phyloP scores from a whole-genome alignment of 2,113 vertebrate genomes.

The Collichthys lucidus region DNA sequence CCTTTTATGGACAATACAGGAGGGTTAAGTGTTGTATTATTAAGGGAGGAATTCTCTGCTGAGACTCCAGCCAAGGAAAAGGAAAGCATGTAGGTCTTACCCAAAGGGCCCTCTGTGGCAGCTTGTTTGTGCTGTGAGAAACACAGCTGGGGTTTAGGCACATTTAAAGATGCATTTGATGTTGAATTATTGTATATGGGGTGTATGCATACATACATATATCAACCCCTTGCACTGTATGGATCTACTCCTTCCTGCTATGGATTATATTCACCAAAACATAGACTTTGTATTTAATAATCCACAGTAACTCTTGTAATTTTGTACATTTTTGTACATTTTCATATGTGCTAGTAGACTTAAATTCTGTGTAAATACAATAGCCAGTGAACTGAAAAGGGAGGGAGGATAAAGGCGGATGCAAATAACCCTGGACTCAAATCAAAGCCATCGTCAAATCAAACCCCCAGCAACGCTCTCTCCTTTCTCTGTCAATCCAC shows the following conservation, averaged over 20 bases:
- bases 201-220: conserved; percentile 41
- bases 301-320: conserved; percentile 13
- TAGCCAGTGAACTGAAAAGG: conserved; percentile 19
- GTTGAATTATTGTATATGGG: conserved; percentile 48
- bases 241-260: neutral
- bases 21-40: conserved; percentile 81
- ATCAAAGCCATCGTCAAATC: conserved; percentile 82
- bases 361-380: conserved; percentile 27
- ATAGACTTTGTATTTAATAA: conserved; percentile 26
- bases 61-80: conserved; percentile 53
- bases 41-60: conserved; percentile 74
- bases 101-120: conserved; percentile 68
- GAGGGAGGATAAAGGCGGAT: conserved; percentile 44
- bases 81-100: conserved; percentile 69
- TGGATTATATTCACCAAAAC: conserved; percentile 4
- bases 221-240: conserved; percentile 13
- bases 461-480: conserved; percentile 60
- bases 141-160: conserved; percentile 44
- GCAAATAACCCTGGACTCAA: conserved; percentile 75
- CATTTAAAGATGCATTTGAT: conserved; percentile 66
- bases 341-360: neutral
- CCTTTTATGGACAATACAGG: conserved; percentile 72
- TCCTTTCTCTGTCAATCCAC: conserved; percentile 73
- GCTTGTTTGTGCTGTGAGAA: conserved; percentile 69
- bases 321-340: neutral